These are phyloP conservation scores for Coranthus polyacanthus DNA, from an alignment of 2,797 vertebrate genomes.

Conservation along the genomic window DNA sequence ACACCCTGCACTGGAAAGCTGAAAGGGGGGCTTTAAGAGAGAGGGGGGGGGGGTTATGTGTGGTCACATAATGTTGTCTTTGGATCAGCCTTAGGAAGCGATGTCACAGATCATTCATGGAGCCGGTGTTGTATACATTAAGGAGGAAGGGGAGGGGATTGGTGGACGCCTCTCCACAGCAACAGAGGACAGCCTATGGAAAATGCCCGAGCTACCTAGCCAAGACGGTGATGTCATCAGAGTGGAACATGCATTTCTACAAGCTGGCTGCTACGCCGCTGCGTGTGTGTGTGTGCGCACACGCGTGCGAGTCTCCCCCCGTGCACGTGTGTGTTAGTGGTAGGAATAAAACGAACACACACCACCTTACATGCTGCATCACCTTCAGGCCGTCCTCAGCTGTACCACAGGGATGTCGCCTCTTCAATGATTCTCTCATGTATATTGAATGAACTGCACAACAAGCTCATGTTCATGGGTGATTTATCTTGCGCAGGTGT, in stretches of 20 bases:
- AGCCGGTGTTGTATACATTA: slow-evolving; percentile 81
- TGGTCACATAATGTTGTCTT: slow-evolving; percentile 76
- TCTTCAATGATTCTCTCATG: slow-evolving; percentile 71
- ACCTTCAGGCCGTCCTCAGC: slow-evolving; percentile 77
- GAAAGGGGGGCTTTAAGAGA: slow-evolving; percentile 3
- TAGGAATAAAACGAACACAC: slow-evolving; percentile 33
- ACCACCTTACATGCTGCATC: slow-evolving; percentile 68
- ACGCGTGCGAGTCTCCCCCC: slow-evolving; percentile 1
- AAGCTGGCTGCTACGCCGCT: slow-evolving; percentile 50
- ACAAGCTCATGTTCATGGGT: slow-evolving; percentile 71
- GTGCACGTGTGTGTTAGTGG: slow-evolving; percentile 16
- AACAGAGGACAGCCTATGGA: slow-evolving; percentile 87
- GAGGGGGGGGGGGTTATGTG: slow-evolving; percentile 32
- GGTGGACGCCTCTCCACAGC: slow-evolving; percentile 82
- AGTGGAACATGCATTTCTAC: slow-evolving; percentile 71
- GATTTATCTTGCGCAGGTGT: slow-evolving; percentile 76
- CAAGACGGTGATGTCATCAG: slow-evolving; percentile 84
- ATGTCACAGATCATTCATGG: slow-evolving; percentile 81
- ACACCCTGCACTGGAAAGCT: slow-evolving; percentile 43
- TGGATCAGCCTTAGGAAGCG: slow-evolving; percentile 71
- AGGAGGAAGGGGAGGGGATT: slow-evolving; percentile 76
- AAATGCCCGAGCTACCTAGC: slow-evolving; percentile 73
- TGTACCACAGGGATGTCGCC: slow-evolving; percentile 56
- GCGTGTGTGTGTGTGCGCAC: slow-evolving; percentile 12
- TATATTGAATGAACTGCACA: slow-evolving; percentile 76